Evolutionary conservation across 2,888 invertebrate genomes (phyloP), one percentile per base, ranked within the genome.

Genomic region (Bellardia pandia): DNA sequence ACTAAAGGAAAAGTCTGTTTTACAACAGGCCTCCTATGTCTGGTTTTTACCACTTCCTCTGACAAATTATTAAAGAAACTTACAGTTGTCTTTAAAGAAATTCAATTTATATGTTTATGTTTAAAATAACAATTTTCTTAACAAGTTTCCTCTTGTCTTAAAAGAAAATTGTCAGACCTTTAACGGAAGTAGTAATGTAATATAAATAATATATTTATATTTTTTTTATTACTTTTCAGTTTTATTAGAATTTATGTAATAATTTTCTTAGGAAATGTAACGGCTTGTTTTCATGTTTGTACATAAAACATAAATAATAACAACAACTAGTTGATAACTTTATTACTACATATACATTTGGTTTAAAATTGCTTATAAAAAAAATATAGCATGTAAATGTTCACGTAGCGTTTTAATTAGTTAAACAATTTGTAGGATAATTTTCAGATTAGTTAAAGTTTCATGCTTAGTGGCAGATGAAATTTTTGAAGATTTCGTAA

Each of bases 181-280:
- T 58, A 81, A 74, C 81, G 81, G 81, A 81, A 75, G 74, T 81
- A 3, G 56, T 40, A 64, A 74, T 80, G 56, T 74, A 40, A 56
- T 48, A 66, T 58, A 68, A 66, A 74, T 33, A 48, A 8, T 9
- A 33, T 33, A 48, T 6, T 9, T 16, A 9, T 16, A 51, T 37
- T 76, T 16, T 33, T 56, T 40, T n/a, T 30, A 40, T 64, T 33
- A 0, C 51, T 42, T 62, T 6, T 42, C 0, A 33, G 13, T 37
- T 74, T 66, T 37, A 66, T 48, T 53, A 71, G 62, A 71, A 71
- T 71, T 83, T 77, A 64, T 83, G 64, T 77, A 72, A 83, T 83
- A 72, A 76, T 71, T 77, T 77, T 77, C 33, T 51, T 5, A 53
- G 69, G 68, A 72, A 77, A 66, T 37, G 14, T 56, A 33, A 33